phyloP scores from a whole-genome alignment of 2,113 vertebrate genomes.

The Atlantisia rogersi region DNA sequence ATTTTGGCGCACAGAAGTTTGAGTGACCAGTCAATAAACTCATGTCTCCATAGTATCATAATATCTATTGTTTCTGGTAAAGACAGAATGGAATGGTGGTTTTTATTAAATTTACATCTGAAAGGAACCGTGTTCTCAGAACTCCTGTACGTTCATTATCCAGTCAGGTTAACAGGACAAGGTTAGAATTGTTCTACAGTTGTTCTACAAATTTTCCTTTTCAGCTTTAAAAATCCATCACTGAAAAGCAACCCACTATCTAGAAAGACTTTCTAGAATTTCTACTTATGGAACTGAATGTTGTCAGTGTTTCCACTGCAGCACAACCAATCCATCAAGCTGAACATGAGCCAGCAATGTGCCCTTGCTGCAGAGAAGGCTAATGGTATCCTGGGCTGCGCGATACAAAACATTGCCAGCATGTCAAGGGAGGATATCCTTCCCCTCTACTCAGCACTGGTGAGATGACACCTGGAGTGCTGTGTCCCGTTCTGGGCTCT shows the following conservation, averaged over 20 bases:
- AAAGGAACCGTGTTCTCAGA: background rate
- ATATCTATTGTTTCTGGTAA: background rate
- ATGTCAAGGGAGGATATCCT: fast-evolving
- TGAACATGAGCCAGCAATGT: background rate
- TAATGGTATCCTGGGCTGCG: background rate
- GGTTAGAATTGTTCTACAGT: background rate
- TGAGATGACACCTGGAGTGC: background rate
- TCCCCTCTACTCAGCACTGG: background rate
- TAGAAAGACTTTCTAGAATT: background rate
- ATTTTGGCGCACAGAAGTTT: background rate
- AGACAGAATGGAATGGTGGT: background rate
- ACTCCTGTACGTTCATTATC: background rate
- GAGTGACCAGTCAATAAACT: background rate
- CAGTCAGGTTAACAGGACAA: background rate
- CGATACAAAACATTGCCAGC: background rate
- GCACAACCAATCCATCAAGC: background rate
- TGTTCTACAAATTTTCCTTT: background rate
- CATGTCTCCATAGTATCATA: background rate
- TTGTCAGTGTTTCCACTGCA: background rate
- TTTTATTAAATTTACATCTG: constrained; percentile 5
- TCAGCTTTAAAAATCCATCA: background rate
- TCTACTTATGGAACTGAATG: background rate
- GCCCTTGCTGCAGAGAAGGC: background rate
- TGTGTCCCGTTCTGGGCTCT: background rate
- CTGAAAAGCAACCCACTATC: background rate